Evolutionary conservation across 1,140 invertebrate species (phyloP).

Genomic region (Choristoneura fumiferana): DNA sequence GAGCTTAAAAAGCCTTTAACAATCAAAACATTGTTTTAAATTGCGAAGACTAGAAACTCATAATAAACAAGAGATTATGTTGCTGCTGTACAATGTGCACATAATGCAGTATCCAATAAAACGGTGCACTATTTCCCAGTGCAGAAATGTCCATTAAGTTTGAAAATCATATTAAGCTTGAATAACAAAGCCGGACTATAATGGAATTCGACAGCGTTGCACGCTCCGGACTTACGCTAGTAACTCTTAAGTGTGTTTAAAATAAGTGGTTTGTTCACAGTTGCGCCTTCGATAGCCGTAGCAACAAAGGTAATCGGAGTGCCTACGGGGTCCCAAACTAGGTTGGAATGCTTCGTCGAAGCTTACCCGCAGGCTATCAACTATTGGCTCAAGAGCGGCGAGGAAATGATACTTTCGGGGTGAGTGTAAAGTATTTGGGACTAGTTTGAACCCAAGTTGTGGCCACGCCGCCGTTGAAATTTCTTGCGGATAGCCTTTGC

Average conservation of each 20-base stretch:
- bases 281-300: slow-evolving; percentile 74
- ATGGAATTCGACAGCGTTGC: neutral
- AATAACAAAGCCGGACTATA: neutral
- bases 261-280: slow-evolving; percentile 45
- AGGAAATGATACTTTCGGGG: slow-evolving; percentile 77
- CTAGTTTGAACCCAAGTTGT: too few relatives aligned
- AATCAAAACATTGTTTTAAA: too few relatives aligned
- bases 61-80: too few relatives aligned
- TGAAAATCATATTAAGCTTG: slow-evolving; percentile 5
- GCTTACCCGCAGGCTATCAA: slow-evolving; percentile 76
- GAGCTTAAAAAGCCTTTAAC: too few relatives aligned
- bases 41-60: too few relatives aligned
- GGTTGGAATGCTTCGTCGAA: slow-evolving; percentile 77
- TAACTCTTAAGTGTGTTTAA: slow-evolving; percentile 1
- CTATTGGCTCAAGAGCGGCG: slow-evolving; percentile 78
- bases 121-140: neutral
- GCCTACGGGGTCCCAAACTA: slow-evolving; percentile 67
- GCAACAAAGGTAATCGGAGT: slow-evolving; percentile 75
- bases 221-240: neutral
- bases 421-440: slow-evolving; percentile 37
- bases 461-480: neutral
- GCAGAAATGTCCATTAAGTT: neutral
- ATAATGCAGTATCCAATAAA: slow-evolving; percentile 1
- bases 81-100: too few relatives aligned
- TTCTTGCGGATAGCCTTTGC: too few relatives aligned